Conservation (phyloP, 2,888 invertebrate genomes). For the Tricholauxania praeusta region DNA sequence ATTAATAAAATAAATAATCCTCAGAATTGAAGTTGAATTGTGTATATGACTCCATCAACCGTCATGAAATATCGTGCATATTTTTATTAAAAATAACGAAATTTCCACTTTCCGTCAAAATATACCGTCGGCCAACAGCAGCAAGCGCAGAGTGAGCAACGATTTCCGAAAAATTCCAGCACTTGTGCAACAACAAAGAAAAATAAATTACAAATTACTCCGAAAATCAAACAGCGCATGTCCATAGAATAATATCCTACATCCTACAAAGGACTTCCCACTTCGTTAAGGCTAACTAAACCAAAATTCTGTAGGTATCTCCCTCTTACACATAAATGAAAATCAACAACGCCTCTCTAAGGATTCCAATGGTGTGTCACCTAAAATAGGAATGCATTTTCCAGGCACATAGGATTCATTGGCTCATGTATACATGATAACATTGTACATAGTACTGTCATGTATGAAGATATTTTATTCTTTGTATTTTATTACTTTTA, state of each 20-base stretch:
- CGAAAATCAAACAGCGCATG: conserved; percentile 50
- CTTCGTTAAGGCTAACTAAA: conserved; percentile 36
- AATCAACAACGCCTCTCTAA: conserved; percentile 55
- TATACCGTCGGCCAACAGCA: conserved; percentile 42
- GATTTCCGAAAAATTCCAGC: conserved; percentile 52
- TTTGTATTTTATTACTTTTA: conserved; percentile 25
- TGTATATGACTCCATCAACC: too few relatives aligned
- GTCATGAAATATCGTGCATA: conserved; percentile 45
- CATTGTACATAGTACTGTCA: background rate
- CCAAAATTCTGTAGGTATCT: conserved; percentile 41
- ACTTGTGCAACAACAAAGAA: conserved; percentile 13
- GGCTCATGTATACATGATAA: too few relatives aligned
- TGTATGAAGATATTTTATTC: conserved; percentile 32
- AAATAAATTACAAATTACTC: conserved; percentile 33
- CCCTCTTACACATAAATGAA: conserved; percentile 37
- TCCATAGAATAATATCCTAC: conserved; percentile 25
- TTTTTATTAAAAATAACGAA: background rate
- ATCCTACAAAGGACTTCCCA: conserved; percentile 57
- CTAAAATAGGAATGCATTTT: conserved; percentile 39
- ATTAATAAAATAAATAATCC: too few relatives aligned
- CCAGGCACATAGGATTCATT: conserved; percentile 35
- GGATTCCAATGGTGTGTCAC: conserved; percentile 54
- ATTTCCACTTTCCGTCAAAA: conserved; percentile 2
- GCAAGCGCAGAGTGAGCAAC: conserved; percentile 40
- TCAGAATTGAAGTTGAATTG: too few relatives aligned